Conservation (phyloP, 2,888 invertebrate genomes). For the Tuta absoluta region DNA sequence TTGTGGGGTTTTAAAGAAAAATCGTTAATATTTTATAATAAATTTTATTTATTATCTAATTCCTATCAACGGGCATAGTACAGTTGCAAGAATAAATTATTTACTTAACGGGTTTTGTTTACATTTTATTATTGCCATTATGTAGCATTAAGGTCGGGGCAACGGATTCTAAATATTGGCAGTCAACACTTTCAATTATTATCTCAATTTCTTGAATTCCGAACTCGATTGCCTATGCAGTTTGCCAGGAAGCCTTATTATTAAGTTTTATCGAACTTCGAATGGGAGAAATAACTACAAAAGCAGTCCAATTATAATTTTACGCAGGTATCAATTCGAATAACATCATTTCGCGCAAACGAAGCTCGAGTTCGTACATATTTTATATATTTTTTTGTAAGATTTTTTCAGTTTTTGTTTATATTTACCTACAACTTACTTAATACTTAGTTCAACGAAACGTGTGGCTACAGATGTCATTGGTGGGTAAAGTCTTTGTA, state of each 20-base stretch:
- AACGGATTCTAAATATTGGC: conserved; percentile 34
- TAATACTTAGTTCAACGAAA: conserved; percentile 78
- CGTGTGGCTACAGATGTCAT: conserved; percentile 77
- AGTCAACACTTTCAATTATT: conserved; percentile 39
- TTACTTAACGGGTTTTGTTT: conserved; percentile 55
- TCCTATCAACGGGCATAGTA: conserved; percentile 78
- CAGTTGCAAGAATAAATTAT: conserved; percentile 77
- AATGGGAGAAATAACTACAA: conserved; percentile 59
- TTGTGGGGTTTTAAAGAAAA: conserved; percentile 43
- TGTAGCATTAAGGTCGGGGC: conserved; percentile 45
- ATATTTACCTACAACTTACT: conserved; percentile 75
- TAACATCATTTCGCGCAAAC: conserved; percentile 63
- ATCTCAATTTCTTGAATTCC: conserved; percentile 44
- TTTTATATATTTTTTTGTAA: conserved; percentile 57
- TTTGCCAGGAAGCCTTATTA: conserved; percentile 72
- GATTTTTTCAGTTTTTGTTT: conserved; percentile 57
- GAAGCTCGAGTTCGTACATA: conserved; percentile 65
- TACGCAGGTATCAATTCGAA: conserved; percentile 44
- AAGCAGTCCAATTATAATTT: conserved; percentile 51
- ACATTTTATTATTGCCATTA: conserved; percentile 58
- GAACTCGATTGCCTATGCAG: conserved; percentile 54
- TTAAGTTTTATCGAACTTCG: conserved; percentile 62
- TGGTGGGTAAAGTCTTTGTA: conserved; percentile 77
- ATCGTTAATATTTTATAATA: conserved; percentile 60
- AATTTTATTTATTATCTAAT: conserved; percentile 80